Conservation (phyloP, 2,113 vertebrate genomes). For the Narcine bancroftii region DNA sequence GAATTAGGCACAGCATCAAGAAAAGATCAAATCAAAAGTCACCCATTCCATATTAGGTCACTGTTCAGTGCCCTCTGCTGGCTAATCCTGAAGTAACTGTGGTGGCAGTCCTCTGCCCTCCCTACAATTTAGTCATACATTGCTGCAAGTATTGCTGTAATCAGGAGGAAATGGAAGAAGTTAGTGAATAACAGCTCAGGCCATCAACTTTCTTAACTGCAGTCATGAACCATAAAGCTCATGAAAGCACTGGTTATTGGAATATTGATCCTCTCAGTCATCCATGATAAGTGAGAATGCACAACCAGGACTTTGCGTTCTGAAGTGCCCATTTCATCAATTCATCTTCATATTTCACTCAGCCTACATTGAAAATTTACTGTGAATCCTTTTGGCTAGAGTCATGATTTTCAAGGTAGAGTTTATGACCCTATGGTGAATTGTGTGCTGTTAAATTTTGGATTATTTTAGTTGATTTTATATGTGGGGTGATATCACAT, state of each 20-base stretch:
- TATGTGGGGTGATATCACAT: no score
- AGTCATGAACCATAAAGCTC: neutral
- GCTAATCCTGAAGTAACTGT: neutral
- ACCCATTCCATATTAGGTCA: neutral
- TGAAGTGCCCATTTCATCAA: neutral
- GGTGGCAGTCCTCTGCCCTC: neutral
- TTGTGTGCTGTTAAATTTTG: no score
- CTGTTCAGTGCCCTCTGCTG: conserved; percentile 6
- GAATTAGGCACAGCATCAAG: neutral
- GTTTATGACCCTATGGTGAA: no score
- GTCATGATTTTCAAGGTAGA: no score
- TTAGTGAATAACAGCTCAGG: neutral
- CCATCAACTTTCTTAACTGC: neutral
- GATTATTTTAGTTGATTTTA: no score
- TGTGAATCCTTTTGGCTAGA: no score
- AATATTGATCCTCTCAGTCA: neutral
- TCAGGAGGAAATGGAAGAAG: neutral
- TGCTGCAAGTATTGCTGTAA: neutral
- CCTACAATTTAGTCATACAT: neutral
- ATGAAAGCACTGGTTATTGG: no score
- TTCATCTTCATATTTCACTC: neutral
- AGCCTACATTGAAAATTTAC: neutral
- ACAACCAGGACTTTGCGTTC: neutral
- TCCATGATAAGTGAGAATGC: neutral
- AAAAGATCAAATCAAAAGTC: neutral